Evolutionary conservation across 2,888 invertebrate genomes (phyloP).

Genomic region (Drosophila conformis): DNA sequence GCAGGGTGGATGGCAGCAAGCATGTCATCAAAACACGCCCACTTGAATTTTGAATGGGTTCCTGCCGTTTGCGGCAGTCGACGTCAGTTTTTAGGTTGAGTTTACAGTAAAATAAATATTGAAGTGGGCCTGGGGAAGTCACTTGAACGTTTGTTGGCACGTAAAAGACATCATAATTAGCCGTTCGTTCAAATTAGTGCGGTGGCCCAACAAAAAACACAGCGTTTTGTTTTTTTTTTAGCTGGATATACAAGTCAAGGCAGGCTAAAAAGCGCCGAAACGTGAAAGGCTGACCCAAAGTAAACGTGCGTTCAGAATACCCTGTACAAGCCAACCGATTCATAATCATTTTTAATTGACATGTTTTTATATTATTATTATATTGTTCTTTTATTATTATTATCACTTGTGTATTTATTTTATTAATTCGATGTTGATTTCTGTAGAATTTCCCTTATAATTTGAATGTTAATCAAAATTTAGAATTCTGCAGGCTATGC

Average conservation of each 20-base stretch:
- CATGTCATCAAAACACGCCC: constrained; percentile 79
- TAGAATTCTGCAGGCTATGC: not conserved
- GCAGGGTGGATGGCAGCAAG: constrained; percentile 33
- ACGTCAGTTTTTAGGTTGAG: constrained; percentile 64
- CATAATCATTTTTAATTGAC: not conserved
- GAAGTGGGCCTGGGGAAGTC: constrained; percentile 69
- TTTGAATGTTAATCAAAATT: not conserved
- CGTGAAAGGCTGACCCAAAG: constrained; percentile 20
- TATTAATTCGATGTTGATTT: not conserved
- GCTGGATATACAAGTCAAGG: constrained; percentile 14
- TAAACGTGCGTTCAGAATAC: not conserved
- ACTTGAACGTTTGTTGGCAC: constrained; percentile 76
- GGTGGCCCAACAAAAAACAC: constrained; percentile 8
- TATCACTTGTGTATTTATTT: not conserved
- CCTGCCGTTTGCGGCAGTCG: constrained; percentile 41
- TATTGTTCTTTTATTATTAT: not conserved
- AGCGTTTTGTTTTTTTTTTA: constrained; percentile 23
- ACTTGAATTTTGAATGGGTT: constrained; percentile 77
- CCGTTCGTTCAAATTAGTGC: constrained; percentile 66
- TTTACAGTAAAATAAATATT: constrained; percentile 79
- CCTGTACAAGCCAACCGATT: not conserved
- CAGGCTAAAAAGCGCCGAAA: constrained; percentile 38
- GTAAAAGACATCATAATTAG: constrained; percentile 81
- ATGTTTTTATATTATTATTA: not conserved
- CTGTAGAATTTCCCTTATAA: not conserved